phyloP scores from a whole-genome alignment of 1,140 invertebrate genomes.

The Zaprionus lachaisei region DNA sequence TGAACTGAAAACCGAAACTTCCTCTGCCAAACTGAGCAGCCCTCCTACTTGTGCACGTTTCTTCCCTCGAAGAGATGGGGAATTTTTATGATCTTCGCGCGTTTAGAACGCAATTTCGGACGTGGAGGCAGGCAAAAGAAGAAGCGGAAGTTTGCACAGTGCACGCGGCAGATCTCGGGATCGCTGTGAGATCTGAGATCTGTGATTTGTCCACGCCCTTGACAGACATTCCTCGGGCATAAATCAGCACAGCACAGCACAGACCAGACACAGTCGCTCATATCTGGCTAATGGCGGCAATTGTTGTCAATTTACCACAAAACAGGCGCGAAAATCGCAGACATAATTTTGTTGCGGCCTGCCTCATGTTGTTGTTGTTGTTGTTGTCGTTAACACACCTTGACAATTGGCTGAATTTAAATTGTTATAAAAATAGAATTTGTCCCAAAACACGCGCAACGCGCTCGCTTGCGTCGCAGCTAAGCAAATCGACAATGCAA shows the following conservation, averaged over 20 bases:
- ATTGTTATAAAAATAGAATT: slow-evolving; percentile 82
- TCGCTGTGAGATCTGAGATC: slow-evolving; percentile 5
- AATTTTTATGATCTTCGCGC: slow-evolving; percentile 32
- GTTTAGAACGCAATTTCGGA: slow-evolving; percentile 66
- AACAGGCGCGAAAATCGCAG: slow-evolving; percentile 81
- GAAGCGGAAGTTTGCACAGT: slow-evolving; percentile 63
- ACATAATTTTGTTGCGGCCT: slow-evolving; percentile 55
- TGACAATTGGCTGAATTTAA: slow-evolving; percentile 80
- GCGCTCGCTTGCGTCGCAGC: slow-evolving; percentile 7
- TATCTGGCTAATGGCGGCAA: slow-evolving; percentile 75
- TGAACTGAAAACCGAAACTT: slow-evolving; percentile 44
- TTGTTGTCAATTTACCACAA: slow-evolving; percentile 83
- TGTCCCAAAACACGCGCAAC: slow-evolving; percentile 77
- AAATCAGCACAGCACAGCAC: slow-evolving; percentile 59
- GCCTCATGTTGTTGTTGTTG: slow-evolving; percentile 18
- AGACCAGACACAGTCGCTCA: slow-evolving; percentile 29
- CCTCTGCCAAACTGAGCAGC: slow-evolving; percentile 7
- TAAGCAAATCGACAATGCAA: slow-evolving; percentile 53
- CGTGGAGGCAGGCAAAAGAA: slow-evolving; percentile 10
- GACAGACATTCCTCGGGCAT: slow-evolving; percentile 75
- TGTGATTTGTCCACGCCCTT: slow-evolving; percentile 65
- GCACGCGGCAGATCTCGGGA: not conserved
- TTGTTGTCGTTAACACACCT: slow-evolving; percentile 66
- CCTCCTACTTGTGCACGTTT: slow-evolving; percentile 40
- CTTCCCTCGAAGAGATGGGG: not conserved